Evolutionary conservation across 2,797 vertebrate species (phyloP).

Genomic region (Sylvilagus floridanus): DNA sequence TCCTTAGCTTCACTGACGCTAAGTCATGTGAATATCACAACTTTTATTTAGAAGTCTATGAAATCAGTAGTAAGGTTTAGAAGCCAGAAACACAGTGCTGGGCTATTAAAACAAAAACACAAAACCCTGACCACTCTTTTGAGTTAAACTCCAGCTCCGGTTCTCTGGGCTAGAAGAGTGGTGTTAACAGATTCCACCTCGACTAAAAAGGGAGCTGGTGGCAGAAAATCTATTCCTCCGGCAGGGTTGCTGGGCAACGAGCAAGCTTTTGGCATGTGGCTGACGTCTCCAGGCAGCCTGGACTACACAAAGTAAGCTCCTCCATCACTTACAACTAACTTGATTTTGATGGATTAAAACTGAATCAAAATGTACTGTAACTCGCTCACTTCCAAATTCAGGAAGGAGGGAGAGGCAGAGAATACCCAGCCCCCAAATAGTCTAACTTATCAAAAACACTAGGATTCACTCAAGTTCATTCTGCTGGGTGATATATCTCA

Average conservation of each 20-base stretch:
- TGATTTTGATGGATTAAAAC: slow-evolving; percentile 92
- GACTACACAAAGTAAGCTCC: slow-evolving; percentile 83
- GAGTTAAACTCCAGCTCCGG: slow-evolving; percentile 42
- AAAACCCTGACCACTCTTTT: neutral
- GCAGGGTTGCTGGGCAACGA: slow-evolving; percentile 91
- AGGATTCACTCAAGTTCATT: slow-evolving; percentile 66
- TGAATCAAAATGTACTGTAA: slow-evolving; percentile 86
- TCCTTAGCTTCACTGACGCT: neutral
- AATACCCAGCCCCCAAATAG: slow-evolving; percentile 68
- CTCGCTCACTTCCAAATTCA: slow-evolving; percentile 71
- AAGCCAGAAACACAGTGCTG: slow-evolving; percentile 56
- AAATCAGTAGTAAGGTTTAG: slow-evolving; percentile 74
- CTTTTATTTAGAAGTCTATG: slow-evolving; percentile 77
- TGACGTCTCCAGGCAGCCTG: slow-evolving; percentile 86
- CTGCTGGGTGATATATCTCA: slow-evolving; percentile 9
- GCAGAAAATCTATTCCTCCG: slow-evolving; percentile 90
- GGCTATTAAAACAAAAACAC: slow-evolving; percentile 51
- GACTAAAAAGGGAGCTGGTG: slow-evolving; percentile 85
- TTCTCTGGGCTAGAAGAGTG: slow-evolving; percentile 66
- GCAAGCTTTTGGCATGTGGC: slow-evolving; percentile 89
- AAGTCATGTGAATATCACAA: slow-evolving; percentile 49
- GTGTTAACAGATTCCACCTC: slow-evolving; percentile 81
- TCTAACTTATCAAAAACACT: slow-evolving; percentile 14
- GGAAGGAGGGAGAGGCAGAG: slow-evolving; percentile 84
- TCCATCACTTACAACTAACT: slow-evolving; percentile 89